Base-by-base conservation (phyloP, 2,888 invertebrate species). In the Sesia bembeciformis region DNA sequence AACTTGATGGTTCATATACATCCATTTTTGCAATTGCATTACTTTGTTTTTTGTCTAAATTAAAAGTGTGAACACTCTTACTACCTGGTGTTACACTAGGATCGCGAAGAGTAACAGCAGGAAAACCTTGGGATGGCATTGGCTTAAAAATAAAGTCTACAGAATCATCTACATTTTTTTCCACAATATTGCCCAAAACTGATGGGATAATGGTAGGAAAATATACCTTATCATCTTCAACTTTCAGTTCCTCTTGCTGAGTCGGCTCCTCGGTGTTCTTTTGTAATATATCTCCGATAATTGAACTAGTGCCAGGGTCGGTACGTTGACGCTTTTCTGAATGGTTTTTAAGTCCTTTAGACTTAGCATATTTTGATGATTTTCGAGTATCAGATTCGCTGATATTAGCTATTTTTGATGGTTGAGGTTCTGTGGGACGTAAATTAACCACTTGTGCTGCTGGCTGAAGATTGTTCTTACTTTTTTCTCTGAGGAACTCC, bases 401-500 rank as follows among this genome's bases (percentile, higher is more conserved):
- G 40, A 55, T 66, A 38, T 58, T 65, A 3, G 62, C 39, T 49
- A 78, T 66, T 62, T 82, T 83, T 5, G 68, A 66, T 5, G 74
- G 64, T 8, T 49, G 42, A 4, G 53, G 39, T 58, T 75, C 73
- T n/a, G 64, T 68, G 43, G 65, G 69, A 3, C 79, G 76, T 61
- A 88, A 61, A 77, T 91, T 84, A 57, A 91, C 80, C 7, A 93
- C 88, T 68, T 91, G 91, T 0, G 93, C 94, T 0, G 94, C 91
- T 3, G 94, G 92, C 57, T 91, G 84, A 54, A 92, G 76, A 52
- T 82, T 81, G 62, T 91, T 91, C 57, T 90, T 89, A 5, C 74
- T 70, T 58, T 90, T 91, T 61, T 92, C 88, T 49, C 75, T 84
- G 38, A 93, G 73, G 71, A 93, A 96, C 60, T 94, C 93, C 64